These are phyloP conservation scores for Corythornis leucogaster DNA, from an alignment of 2,797 vertebrate genomes.

Conservation along the genomic window DNA sequence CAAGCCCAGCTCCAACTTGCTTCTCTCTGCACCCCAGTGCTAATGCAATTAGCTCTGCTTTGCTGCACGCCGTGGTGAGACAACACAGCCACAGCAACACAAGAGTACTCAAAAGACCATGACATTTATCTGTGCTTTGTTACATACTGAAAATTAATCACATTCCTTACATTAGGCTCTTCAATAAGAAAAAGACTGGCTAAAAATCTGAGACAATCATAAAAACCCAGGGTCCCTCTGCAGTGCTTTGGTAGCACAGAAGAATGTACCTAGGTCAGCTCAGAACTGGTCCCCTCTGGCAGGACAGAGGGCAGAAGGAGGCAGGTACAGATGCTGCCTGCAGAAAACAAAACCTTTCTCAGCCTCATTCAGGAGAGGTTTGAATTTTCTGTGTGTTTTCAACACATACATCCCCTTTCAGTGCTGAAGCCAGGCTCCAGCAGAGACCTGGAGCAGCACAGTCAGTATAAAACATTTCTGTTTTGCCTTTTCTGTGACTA, in stretches of 20 bases:
- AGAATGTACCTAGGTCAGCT: not conserved
- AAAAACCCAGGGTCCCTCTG: not conserved
- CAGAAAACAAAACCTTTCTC: not conserved
- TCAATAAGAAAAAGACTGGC: not conserved
- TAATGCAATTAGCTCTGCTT: constrained; percentile 23
- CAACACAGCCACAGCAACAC: not conserved
- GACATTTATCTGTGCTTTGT: not conserved
- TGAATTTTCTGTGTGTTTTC: not conserved
- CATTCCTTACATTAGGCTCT: not conserved
- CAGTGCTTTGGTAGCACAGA: not conserved
- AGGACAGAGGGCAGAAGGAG: not conserved
- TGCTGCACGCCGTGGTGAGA: not conserved
- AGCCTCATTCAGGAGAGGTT: not conserved
- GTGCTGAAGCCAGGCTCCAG: not conserved
- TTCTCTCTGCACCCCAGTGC: not conserved
- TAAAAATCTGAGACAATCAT: not conserved
- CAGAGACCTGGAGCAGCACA: not conserved
- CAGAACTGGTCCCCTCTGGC: not conserved
- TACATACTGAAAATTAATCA: not conserved
- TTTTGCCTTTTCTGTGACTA: not conserved
- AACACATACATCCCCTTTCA: not conserved
- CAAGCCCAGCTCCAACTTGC: constrained; percentile 2
- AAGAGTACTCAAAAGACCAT: not conserved
- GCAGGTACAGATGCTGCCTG: not conserved
- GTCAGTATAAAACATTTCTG: not conserved